Conservation (phyloP, 2,797 vertebrate species). For the Centroberyx gerrardi region DNA sequence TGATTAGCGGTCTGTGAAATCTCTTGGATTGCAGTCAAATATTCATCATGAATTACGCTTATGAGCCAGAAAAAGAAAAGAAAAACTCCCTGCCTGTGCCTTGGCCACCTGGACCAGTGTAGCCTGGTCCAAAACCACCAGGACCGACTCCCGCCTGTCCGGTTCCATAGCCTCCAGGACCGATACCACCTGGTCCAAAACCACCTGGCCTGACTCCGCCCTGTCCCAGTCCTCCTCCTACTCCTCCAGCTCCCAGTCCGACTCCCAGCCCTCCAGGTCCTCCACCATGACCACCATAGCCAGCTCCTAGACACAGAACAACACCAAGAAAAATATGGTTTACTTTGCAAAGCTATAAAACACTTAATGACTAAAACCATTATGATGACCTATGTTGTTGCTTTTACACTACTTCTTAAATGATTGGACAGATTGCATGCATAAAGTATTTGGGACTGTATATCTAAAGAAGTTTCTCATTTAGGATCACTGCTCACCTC, state of each 20-base stretch:
- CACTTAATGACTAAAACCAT: background rate
- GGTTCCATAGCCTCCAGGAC: conserved; percentile 50
- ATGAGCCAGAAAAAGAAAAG: background rate
- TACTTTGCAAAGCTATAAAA: background rate
- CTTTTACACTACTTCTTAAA: conserved; percentile 3
- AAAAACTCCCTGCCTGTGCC: conserved; percentile 42
- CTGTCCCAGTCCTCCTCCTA: conserved; percentile 52
- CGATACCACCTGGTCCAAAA: conserved; percentile 50
- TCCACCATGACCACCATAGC: conserved; percentile 55
- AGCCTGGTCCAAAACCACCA: conserved; percentile 61
- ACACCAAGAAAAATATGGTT: background rate
- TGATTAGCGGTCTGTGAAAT: too few species aligned
- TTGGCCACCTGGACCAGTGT: conserved; percentile 56
- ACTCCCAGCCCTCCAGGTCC: background rate
- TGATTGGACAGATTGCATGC: background rate
- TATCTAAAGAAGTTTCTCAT: background rate
- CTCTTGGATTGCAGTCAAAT: background rate
- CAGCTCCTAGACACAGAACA: conserved; percentile 36
- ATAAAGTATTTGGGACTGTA: background rate
- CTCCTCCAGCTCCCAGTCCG: conserved; percentile 47
- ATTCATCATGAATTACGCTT: background rate
- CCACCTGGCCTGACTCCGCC: conserved; percentile 52
- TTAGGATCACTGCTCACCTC: background rate
- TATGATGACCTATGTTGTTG: background rate
- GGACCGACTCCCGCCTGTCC: conserved; percentile 59